Evolutionary conservation across 53 echinoderm and acorn worm species (phyloP), one percentile per base, ranked within the genome.

Genomic region (Paracentrotus lividus): DNA sequence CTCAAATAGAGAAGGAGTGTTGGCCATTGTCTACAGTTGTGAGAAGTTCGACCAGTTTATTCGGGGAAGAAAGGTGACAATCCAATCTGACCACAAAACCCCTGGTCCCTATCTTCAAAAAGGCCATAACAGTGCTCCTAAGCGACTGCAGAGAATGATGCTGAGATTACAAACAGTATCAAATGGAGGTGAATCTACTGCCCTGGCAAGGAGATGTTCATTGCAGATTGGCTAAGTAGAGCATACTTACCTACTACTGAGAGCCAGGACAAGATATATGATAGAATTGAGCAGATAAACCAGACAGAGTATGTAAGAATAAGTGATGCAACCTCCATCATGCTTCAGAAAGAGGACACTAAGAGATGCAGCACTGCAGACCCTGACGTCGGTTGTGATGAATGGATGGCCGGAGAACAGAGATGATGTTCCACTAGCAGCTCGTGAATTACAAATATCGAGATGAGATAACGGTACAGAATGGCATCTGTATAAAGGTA

Each of bases 1-100:
- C 96, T 20, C 94, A 94, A 52, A 95, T 96, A 51, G 96, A 96
- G 54, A 94, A 96, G 93, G 96, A 96, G 86, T 93, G 93, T 27
- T 96, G 57, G 94, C 96, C 42, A 90, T 93, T 12, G 90, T 95
- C 23, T 94, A 85, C 53, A 59, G 58, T 49, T 60, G 81, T 16
- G 94, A 97, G 93, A 65, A 44, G 52, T 97, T 95, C 44, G 86
- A 95, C 51, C 94, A 95, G 12, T 96, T 49, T 54, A 90, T 95
- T 5, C 92, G 52, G 24, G 94, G 93, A 34, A 84, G 94, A 10
- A 88, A 92, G 2, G 85, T 85, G 21, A 52, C 49, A 9, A 88
- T 96, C 12, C 55, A 77, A 6, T 88, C 93, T 8, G 93, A 95
- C 38, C 95, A 94, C 87, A 94, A 96, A 85, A 94, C 92, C 55